Conservation (phyloP, 2,797 vertebrate genomes). For the Enteromius paludinosus region DNA sequence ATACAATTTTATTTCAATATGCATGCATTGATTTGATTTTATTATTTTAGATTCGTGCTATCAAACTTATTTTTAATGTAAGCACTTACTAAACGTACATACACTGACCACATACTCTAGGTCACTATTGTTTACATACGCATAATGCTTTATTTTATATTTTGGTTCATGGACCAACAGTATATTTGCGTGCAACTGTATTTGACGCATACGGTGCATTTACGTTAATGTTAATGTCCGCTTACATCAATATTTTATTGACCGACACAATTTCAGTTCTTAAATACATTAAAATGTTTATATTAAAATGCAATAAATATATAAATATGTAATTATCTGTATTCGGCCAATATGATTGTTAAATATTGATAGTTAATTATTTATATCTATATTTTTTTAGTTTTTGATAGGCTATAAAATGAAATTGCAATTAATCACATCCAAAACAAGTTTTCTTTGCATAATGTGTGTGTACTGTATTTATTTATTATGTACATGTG, state of each 20-base stretch:
- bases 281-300: no score
- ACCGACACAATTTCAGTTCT: no score
- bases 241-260: background rate
- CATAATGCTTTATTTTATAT: background rate
- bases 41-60: background rate
- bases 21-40: background rate
- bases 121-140: background rate
- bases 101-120: background rate
- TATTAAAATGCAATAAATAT: no score
- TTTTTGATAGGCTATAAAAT: no score
- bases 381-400: no score
- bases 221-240: background rate
- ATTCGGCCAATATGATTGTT: background rate
- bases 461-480: no score
- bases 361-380: background rate
- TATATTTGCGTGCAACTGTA: background rate
- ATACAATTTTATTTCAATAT: conserved; percentile 3
- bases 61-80: background rate
- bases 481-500: no score
- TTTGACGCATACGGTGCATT: background rate
- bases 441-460: no score
- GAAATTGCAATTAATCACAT: no score
- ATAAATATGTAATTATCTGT: no score
- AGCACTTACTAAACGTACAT: background rate
- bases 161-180: background rate